Conservation (phyloP, 2,797 vertebrate genomes). For the Novumbra hubbsi region DNA sequence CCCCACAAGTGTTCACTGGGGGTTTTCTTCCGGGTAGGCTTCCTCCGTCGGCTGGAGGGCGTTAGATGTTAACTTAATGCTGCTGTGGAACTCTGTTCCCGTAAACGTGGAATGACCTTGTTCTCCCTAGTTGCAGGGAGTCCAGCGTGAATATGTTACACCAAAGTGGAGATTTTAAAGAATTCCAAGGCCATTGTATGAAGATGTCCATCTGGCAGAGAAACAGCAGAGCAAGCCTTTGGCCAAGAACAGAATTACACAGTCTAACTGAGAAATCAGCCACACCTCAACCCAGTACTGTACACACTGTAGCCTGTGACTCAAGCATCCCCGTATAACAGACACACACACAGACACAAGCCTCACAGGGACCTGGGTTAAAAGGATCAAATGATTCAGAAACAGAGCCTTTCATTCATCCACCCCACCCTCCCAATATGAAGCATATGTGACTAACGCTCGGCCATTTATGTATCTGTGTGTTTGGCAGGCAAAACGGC, state of each 20-base stretch:
- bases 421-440: conserved; percentile 6
- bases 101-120: neutral
- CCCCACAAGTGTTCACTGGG: neutral
- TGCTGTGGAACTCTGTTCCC: neutral
- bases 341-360: neutral
- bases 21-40: neutral
- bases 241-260: neutral
- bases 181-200: neutral
- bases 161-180: neutral
- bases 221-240: neutral
- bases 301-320: neutral
- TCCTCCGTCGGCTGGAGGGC: neutral
- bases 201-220: neutral
- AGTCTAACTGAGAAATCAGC: neutral
- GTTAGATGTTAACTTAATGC: neutral
- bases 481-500: conserved; percentile 11
- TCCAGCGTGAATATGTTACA: neutral
- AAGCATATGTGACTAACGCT: conserved; percentile 26
- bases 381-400: conserved; percentile 24
- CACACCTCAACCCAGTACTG: neutral
- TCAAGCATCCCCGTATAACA: neutral
- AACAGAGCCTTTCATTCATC: conserved; percentile 13
- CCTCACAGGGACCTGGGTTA: neutral
- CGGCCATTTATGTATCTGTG: conserved; percentile 16
- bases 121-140: neutral